Evolutionary conservation across 1,140 invertebrate genomes (phyloP), one percentile per base, ranked within the genome.

Genomic region (Drosophila fuyamai): DNA sequence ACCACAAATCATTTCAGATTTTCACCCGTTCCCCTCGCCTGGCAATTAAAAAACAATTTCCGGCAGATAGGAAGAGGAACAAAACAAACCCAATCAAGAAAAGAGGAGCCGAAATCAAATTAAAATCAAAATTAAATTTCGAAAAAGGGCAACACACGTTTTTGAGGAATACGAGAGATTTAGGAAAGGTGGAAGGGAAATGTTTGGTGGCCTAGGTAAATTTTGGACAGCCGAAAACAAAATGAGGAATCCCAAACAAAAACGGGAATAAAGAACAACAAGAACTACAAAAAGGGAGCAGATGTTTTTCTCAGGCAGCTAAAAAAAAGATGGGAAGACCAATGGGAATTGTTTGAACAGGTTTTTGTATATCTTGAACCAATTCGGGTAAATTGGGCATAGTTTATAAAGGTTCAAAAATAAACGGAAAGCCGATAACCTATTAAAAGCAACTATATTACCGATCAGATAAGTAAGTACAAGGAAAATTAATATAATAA

Each of bases 21-120:
- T 63, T 36, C 50, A 32, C 1, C 12, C 18, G n/a, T 9, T 51
- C 12, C 27, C 18, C 44, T 38, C 27, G 6, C 8, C 54, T 36
- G 16, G 35, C 50, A 74, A 74, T 77, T 77, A 77, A 77, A 77
- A 77, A 77, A 77, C 75, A 77, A 77, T 77, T 77, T 77, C 75
- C 75, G 75, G 75, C 56, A 54, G 43, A 66, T 48, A 75, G 44
- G 16, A 14, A 13, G n/a, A 23, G 38, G 16, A 51, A 62, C 18
- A 14, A 50, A 59, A 71, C 23, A 50, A 44, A 74, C 60, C 54
- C 60, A 65, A 68, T 65, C 65, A 43, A 65, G 65, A 66, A 38
- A 51, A 53, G 60, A 61, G 48, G 48, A 56, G 46, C 57, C 32
- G 35, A 77, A 77, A 70, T 77, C 75, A 77, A 77, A 77, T 77